Base-by-base conservation (phyloP, 2,797 vertebrate species). In the Galaxias olidus region DNA sequence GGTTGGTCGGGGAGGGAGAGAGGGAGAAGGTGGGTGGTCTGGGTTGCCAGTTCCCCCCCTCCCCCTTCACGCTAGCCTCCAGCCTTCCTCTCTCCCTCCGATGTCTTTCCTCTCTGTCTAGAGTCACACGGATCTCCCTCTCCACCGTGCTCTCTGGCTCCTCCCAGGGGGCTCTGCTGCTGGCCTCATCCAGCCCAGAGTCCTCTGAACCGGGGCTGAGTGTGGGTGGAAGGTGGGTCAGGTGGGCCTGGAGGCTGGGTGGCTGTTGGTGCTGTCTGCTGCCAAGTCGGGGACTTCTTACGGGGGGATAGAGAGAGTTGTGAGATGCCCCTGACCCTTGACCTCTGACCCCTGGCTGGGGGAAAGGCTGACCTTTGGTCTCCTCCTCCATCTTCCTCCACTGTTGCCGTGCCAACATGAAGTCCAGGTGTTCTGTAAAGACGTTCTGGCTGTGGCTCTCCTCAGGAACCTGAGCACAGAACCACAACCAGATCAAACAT, bases 171-270 rank as follows among this genome's bases (percentile, higher is more conserved):
- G 81, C 83, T 48, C 79, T 74, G 42, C 68, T 82, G 19, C 81
- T 84, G 13, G 76, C 75, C 47, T 84, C 85, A 2, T 82, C 81
- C 17, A 86, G 71, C 20, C 82, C 82, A 44, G 84, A 87, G 67
- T 86, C 84, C 50, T 86, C 84, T 41, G 84, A 85, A 52, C 77
- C 77, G n/a, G 82, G 79, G 65, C 86, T 87, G 65, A 84, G 77
- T 62, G 30, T 30, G 2, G 30, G 30, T 3, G 30, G 30, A 30
- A 30, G 30, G 3, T 30, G 30, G 30, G 30, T 6, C 30, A 30
- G 30, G 30, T 30, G 30, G 30, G 30, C 6, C 30, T 30, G 30
- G 30, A 30, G 30, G 6, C 30, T 30, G 30, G 2, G 30, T 2
- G 6, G 30, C 30, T 30, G 30, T 30, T 30, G 30, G 30, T 30